Evolutionary conservation across 2,888 invertebrate genomes (phyloP).

Genomic region (Ectemnius cavifrons): DNA sequence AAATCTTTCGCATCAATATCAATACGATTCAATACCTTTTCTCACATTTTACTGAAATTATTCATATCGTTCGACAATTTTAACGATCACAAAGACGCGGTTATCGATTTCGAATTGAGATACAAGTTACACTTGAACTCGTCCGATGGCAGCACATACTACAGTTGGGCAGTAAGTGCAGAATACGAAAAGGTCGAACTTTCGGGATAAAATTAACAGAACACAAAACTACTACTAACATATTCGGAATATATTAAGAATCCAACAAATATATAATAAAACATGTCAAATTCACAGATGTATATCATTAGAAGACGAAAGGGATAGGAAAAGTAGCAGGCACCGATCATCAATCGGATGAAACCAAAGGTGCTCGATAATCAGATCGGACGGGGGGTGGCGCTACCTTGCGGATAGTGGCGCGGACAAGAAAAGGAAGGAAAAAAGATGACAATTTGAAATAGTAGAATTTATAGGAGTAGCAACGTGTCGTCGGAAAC

Average conservation of each 20-base stretch:
- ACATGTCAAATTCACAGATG: too few species aligned
- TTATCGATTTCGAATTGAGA: neutral
- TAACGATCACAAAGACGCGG: too few species aligned
- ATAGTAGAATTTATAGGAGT: conserved; percentile 70
- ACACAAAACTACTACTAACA: too few species aligned
- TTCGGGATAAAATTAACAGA: too few species aligned
- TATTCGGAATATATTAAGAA: too few species aligned
- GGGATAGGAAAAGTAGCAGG: too few species aligned
- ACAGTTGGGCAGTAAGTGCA: neutral
- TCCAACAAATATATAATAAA: too few species aligned
- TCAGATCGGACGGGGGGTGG: conserved; percentile 1
- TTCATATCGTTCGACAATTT: too few species aligned
- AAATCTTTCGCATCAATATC: neutral
- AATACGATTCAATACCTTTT: neutral
- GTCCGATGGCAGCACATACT: neutral
- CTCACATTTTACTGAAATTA: too few species aligned
- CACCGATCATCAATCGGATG: too few species aligned
- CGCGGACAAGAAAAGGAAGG: conserved; percentile 35
- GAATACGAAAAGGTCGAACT: too few species aligned
- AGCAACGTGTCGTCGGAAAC: conserved; percentile 73
- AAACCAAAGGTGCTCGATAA: neutral
- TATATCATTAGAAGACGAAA: too few species aligned
- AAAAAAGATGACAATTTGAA: conserved; percentile 53
- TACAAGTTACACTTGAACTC: neutral
- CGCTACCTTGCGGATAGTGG: conserved; percentile 15